These are phyloP conservation scores for Cepaea hortensis DNA, from an alignment of 2,888 invertebrate species.

Conservation along the genomic window DNA sequence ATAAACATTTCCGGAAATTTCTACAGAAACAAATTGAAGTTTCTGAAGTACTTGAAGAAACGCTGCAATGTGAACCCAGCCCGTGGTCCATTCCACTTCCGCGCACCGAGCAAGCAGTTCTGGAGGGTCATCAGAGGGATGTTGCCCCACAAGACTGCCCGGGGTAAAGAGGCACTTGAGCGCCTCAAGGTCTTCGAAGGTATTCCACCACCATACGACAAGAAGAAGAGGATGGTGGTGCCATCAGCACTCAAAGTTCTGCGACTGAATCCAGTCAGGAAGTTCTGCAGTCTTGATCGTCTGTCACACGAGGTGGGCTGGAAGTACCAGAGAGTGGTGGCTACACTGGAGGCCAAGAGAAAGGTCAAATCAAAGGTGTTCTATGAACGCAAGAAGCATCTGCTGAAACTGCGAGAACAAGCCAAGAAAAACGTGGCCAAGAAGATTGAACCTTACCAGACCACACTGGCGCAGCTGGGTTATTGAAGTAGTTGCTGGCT, in stretches of 20 bases:
- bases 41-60: conserved; percentile 95
- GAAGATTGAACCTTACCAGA: conserved; percentile 63
- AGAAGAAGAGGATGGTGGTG: conserved; percentile 91
- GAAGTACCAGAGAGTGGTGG: conserved; percentile 98
- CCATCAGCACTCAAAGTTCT: conserved; percentile 96
- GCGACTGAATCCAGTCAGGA: conserved; percentile 95
- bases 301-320: conserved; percentile 99
- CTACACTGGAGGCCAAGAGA: conserved; percentile 95
- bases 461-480: conserved; percentile 63
- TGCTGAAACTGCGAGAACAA: conserved; percentile 62
- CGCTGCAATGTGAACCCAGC: conserved; percentile 99
- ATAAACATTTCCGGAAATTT: conserved; percentile 98
- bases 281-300: conserved; percentile 97
- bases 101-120: conserved; percentile 97
- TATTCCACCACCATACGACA: conserved; percentile 78
- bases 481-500: conserved; percentile 54
- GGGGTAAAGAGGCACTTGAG: conserved; percentile 94
- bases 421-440: conserved; percentile 63
- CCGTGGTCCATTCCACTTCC: conserved; percentile 98
- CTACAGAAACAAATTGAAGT: conserved; percentile 92
- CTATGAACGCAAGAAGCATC: conserved; percentile 83
- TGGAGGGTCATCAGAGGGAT: conserved; percentile 98
- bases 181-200: conserved; percentile 96
- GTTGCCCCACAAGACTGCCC: conserved; percentile 98
- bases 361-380: conserved; percentile 88